Base-by-base conservation (phyloP, 2,888 invertebrate genomes). In the Horisme vitalbata region DNA sequence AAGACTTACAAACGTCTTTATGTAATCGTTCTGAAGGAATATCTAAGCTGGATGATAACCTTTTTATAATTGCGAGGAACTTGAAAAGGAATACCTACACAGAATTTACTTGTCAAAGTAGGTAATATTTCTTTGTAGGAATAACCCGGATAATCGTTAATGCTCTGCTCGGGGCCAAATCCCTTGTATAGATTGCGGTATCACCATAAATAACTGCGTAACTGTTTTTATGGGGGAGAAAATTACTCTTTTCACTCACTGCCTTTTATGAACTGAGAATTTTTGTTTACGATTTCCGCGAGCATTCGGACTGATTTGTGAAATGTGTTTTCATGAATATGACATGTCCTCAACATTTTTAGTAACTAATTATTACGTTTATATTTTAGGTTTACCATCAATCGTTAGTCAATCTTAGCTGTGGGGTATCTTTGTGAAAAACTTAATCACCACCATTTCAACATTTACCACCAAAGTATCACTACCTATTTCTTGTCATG, bases 181-280 rank as follows among this genome's bases (percentile, higher is more conserved):
- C 85, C 83, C 83, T 77, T 82, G 80, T 83, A 87, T 83, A 85
- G 84, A 86, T 84, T 83, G 86, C 79, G 83, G 83, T 82, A 82
- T 83, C 86, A 79, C 76, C 83, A 83, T 86, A 88, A 88, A 88
- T 88, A 87, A 85, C 85, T 79, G 72, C 74, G 78, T 78, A 83
- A 83, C 83, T 85, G 84, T 85, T 87, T 87, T 86, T 87, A 85
- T 86, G 83, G 83, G 79, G 82, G 83, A 82, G 79, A 79, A 79
- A 79, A 79, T 79, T 79, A 77, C 78, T 77, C 77, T 79, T 79
- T 79, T 78, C 79, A 80, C 78, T 84, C 79, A 80, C 72, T 82
- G 82, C 81, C 71, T 79, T 79, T 82, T 79, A 81, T 82, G 73
- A 73, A 76, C 71, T 58, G 65, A 64, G 68, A 67, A 68, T 74